These are phyloP conservation scores for Passer domesticus DNA, from an alignment of 2,113 vertebrate species.

Conservation along the genomic window DNA sequence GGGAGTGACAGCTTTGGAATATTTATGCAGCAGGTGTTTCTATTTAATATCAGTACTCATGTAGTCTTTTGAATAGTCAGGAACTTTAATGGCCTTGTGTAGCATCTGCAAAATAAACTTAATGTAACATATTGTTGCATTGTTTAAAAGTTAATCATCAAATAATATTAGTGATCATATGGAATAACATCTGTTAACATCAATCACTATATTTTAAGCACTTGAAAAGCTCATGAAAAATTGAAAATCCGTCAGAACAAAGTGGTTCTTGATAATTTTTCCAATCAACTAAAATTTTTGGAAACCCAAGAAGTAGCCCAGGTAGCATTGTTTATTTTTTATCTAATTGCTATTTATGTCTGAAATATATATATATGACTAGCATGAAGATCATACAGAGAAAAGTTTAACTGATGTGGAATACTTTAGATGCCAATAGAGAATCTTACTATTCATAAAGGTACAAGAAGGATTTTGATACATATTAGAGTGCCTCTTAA, in stretches of 20 bases:
- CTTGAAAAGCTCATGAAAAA: neutral
- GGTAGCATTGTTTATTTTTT: neutral
- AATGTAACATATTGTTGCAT: neutral
- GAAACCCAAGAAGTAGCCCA: neutral
- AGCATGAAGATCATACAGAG: neutral
- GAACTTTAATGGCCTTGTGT: conserved; percentile 27
- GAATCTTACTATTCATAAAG: neutral
- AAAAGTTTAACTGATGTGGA: neutral
- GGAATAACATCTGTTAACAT: neutral
- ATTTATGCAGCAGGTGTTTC: conserved; percentile 39
- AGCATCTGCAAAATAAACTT: conserved; percentile 42
- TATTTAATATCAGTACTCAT: neutral
- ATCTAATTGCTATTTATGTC: neutral
- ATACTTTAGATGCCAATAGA: neutral
- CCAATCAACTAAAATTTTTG: neutral
- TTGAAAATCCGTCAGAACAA: neutral
- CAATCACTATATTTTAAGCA: neutral
- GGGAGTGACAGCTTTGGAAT: neutral
- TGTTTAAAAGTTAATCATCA: conserved; percentile 23
- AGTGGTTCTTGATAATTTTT: neutral
- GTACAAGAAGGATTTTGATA: neutral
- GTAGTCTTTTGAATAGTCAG: conserved; percentile 39
- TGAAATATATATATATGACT: neutral
- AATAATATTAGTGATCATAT: neutral
- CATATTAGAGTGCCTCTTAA: neutral